A percentile compares a stretch with the other conserved stretches of the same genome.
These are phyloP conservation scores for Tupaia chinensis DNA, from an alignment of 2,113 vertebrate genomes.

Conservation along the genomic window DNA sequence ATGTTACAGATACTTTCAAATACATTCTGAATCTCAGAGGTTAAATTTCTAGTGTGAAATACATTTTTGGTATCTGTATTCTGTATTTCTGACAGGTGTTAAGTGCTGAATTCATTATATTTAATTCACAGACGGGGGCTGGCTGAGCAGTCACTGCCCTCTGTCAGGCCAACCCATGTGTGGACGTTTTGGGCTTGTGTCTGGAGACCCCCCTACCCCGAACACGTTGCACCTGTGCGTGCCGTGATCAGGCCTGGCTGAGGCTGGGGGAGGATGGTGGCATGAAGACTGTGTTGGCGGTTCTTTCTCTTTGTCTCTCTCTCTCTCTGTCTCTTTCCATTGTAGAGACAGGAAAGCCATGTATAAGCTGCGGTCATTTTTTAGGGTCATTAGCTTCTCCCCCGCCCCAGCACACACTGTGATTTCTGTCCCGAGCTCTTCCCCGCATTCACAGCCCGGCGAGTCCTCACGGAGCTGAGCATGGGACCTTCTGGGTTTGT, in stretches of 20 bases:
- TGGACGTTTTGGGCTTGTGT: too few species aligned
- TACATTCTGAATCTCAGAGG: background rate
- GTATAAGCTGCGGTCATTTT: background rate
- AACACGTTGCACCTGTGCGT: too few species aligned
- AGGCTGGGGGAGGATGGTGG: too few species aligned
- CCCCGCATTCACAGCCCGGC: background rate
- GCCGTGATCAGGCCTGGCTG: too few species aligned
- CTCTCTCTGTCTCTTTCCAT: too few species aligned
- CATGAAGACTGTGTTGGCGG: too few species aligned
- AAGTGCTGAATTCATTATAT: background rate
- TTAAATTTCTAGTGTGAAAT: background rate
- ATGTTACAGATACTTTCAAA: constrained; percentile 4
- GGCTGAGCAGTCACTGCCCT: too few species aligned
- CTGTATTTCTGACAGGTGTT: background rate
- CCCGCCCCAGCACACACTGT: background rate
- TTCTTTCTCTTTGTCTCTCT: too few species aligned
- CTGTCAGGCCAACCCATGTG: too few species aligned
- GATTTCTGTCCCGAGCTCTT: background rate
- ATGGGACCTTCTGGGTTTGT: background rate
- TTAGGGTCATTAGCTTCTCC: background rate
- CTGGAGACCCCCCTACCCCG: too few species aligned
- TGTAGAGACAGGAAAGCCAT: background rate
- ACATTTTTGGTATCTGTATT: background rate
- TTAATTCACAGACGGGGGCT: too few species aligned
- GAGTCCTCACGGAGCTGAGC: background rate